Percentiles rank a stretch among this genome's conserved stretches.
Conservation (phyloP, 2,888 invertebrate genomes). For the Lomographa bimaculata region DNA sequence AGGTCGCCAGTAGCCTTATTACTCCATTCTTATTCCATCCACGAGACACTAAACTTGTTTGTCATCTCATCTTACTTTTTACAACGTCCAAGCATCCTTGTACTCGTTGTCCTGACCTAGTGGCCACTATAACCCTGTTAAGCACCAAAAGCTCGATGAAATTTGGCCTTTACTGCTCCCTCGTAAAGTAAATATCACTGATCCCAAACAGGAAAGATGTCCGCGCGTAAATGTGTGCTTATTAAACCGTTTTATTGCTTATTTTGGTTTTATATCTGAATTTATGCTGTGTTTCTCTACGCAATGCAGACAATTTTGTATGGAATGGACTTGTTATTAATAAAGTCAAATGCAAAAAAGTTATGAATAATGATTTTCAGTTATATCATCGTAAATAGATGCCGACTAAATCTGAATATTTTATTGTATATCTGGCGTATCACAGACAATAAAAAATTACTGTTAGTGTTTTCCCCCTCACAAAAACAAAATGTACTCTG, state of each 20-base stretch:
- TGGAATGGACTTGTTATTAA: no score
- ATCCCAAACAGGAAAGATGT: slow-evolving; percentile 54
- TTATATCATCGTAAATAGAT: no score
- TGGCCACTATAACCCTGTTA: slow-evolving; percentile 36
- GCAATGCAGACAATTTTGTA: slow-evolving; percentile 11
- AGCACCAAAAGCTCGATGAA: slow-evolving; percentile 44
- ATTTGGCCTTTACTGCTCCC: slow-evolving; percentile 54
- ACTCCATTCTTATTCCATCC: slow-evolving; percentile 14
- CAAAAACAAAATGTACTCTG: no score
- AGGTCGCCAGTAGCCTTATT: slow-evolving; percentile 14
- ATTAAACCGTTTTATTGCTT: slow-evolving; percentile 63
- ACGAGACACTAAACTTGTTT: slow-evolving; percentile 28
- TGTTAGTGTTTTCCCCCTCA: no score
- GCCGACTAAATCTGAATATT: no score
- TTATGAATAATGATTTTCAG: no score
- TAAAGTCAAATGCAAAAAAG: no score
- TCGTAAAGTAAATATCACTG: slow-evolving; percentile 67
- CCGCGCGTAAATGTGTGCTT: slow-evolving; percentile 54
- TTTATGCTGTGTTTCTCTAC: slow-evolving; percentile 42
- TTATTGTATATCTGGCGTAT: no score
- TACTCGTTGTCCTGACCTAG: slow-evolving; percentile 30
- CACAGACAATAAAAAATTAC: no score
- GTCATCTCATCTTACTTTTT: slow-evolving; percentile 29
- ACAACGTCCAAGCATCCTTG: slow-evolving; percentile 29
- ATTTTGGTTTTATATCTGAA: slow-evolving; percentile 52